phyloP scores from a whole-genome alignment of 2,113 vertebrate genomes.

The Pelobates fuscus region DNA sequence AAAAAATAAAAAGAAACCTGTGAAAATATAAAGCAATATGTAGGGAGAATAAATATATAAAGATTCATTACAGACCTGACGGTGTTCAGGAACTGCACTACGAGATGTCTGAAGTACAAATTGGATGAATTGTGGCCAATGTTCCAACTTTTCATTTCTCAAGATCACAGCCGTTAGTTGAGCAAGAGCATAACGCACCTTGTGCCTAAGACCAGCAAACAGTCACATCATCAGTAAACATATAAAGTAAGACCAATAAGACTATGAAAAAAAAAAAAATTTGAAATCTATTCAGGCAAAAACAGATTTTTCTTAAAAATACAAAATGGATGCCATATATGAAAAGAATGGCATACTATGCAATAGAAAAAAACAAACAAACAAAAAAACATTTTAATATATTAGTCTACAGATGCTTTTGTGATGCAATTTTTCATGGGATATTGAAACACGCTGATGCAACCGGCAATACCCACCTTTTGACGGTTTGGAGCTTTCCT shows the following conservation, averaged over 20 bases:
- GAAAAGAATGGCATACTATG: not conserved
- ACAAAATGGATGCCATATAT: too few species aligned
- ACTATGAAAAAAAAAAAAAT: not conserved
- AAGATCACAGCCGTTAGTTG: conserved; percentile 82
- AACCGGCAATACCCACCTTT: too few species aligned
- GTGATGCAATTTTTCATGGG: too few species aligned
- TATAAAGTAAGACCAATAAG: not conserved
- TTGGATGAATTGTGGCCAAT: conserved; percentile 81
- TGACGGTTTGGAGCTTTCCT: too few species aligned
- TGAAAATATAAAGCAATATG: too few species aligned
- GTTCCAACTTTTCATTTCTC: conserved; percentile 79
- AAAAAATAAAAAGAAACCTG: too few species aligned
- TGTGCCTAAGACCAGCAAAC: conserved; percentile 66
- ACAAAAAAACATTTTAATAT: too few species aligned
- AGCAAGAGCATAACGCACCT: conserved; percentile 79
- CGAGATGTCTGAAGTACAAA: conserved; percentile 77
- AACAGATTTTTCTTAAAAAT: too few species aligned
- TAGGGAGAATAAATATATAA: too few species aligned
- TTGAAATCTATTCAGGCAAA: too few species aligned
- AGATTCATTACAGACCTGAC: conserved; percentile 67
- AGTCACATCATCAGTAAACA: not conserved
- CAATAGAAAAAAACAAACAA: not conserved
- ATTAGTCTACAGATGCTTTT: too few species aligned
- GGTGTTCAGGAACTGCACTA: conserved; percentile 71
- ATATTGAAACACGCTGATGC: too few species aligned